A percentile compares a stretch with the other conserved stretches of the same genome.
These are phyloP conservation scores for Acromyrmex echinatior DNA, from an alignment of 1,140 invertebrate genomes.

Conservation along the genomic window DNA sequence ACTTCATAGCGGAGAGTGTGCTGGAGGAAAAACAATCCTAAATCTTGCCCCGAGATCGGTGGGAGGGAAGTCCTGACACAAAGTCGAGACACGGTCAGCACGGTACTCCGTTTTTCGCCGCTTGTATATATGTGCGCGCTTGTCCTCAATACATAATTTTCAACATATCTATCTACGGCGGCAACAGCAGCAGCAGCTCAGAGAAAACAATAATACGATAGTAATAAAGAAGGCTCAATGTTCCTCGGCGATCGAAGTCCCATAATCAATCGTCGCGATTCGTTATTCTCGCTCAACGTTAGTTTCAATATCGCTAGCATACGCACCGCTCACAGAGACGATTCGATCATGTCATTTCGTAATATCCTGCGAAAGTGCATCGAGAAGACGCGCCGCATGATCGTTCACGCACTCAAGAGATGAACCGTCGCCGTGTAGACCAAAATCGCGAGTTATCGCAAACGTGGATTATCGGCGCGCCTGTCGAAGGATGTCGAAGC, in stretches of 20 bases:
- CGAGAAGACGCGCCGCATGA: constrained; percentile 76
- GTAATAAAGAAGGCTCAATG: constrained; percentile 25
- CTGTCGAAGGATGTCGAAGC: constrained; percentile 10
- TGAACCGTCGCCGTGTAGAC: constrained; percentile 49
- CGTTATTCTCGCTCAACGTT: constrained; percentile 39
- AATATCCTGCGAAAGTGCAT: constrained; percentile 78
- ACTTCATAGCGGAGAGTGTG: background rate
- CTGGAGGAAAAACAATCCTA: constrained; percentile 29
- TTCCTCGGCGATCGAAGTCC: constrained; percentile 14
- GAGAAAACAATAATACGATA: constrained; percentile 8
- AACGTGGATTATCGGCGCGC: constrained; percentile 17
- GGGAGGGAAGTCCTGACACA: background rate
- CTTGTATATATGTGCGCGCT: constrained; percentile 4
- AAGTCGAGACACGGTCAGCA: constrained; percentile 7
- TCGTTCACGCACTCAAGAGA: constrained; percentile 74
- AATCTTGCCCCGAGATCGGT: constrained; percentile 22
- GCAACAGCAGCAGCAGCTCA: background rate
- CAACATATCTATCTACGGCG: background rate
- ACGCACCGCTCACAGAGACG: constrained; percentile 2
- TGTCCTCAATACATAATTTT: constrained; percentile 28
- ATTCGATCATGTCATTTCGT: constrained; percentile 76
- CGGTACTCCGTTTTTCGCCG: background rate
- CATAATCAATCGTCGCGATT: background rate
- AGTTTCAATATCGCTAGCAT: background rate
- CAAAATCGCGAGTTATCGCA: constrained; percentile 7